Base-by-base conservation (phyloP, 2,113 vertebrate genomes). In the Apodemus sylvaticus region DNA sequence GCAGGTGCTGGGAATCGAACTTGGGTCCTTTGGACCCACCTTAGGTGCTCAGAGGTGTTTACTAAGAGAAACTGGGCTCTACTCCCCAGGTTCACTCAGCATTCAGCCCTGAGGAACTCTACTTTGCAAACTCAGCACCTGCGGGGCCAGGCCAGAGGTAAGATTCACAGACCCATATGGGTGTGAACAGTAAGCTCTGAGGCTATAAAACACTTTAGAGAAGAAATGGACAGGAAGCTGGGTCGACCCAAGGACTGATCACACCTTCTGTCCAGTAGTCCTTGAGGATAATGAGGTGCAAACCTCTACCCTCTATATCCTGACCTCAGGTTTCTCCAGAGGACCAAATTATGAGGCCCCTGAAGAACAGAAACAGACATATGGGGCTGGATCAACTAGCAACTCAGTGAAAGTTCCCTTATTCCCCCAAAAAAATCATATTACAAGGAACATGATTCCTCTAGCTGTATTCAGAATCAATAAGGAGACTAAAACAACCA, bases 401-500 rank as follows among this genome's bases (percentile, higher is more conserved):
- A 89, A 73, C 68, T 93, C 73, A 39, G 68, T 62, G 51, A 93
- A 45, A 73, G 39, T 76, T 87, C 68, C 66, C 34, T 53, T 86
- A 19, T 91, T 97, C 58, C 53, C 42, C 91, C 87, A 79, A 91
- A 74, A 90, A 97, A 90, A 96, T n/a, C n/a, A 39, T 62, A 95
- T 74, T 55, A 39, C 26, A 53, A 96, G 74, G 48, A 94, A 94
- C 24, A 73, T 26, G 62, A 68, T 62, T 77, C 51, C 76, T 94
- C 45, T 73, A 89, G 39, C 42, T 94, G 73, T 94, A 92, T 74
- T 88, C 94, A 87, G 14, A 82, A 76, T 85, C 91, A 95, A 79
- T 19, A 71, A 31, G 78, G 19, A 93, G 42, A 86, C 36, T 48
- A 92, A 92, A 55, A 71, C 62, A 85, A 91, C 64, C 77, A 85